Percentiles rank a stretch among this genome's conserved stretches.
Conservation (phyloP, 2,113 vertebrate species). For the Emydura subglobosa region DNA sequence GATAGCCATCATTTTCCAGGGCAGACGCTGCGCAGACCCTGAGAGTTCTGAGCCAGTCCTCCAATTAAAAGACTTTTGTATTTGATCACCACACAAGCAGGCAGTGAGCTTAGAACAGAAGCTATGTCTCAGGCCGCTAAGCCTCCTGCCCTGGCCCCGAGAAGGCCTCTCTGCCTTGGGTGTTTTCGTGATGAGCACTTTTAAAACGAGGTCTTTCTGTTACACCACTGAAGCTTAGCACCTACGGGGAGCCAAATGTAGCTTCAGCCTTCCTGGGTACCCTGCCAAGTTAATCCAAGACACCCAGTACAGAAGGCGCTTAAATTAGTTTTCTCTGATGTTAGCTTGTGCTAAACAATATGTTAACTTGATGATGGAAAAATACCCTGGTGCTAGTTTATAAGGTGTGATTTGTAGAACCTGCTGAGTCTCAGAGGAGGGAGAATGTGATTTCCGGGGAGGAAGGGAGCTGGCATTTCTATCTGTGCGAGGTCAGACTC, state of each 20-base stretch:
- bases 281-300: slow-evolving; percentile 65
- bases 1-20: background rate
- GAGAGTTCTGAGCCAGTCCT: background rate
- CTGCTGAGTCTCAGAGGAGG: rapidly evolving
- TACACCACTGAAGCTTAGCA: slow-evolving; percentile 70
- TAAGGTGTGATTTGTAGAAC: rapidly evolving
- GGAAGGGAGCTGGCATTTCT: background rate
- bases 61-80: background rate
- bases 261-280: slow-evolving; percentile 64
- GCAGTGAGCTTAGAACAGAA: background rate
- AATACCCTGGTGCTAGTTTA: background rate
- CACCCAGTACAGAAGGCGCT: slow-evolving; percentile 65
- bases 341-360: slow-evolving; percentile 40
- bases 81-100: background rate
- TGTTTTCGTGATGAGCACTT: background rate
- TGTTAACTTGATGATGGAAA: background rate
- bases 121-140: background rate
- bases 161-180: background rate
- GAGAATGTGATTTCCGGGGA: rapidly evolving
- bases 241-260: slow-evolving; percentile 68
- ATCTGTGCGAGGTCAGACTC: background rate
- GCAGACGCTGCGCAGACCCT: background rate
- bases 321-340: slow-evolving; percentile 60
- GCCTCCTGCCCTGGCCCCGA: background rate
- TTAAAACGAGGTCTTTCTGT: slow-evolving; percentile 25